A percentile compares a stretch with the other conserved stretches of the same genome.
phyloP scores from a whole-genome alignment of 2,797 vertebrate genomes.

The Gouania willdenowi region DNA sequence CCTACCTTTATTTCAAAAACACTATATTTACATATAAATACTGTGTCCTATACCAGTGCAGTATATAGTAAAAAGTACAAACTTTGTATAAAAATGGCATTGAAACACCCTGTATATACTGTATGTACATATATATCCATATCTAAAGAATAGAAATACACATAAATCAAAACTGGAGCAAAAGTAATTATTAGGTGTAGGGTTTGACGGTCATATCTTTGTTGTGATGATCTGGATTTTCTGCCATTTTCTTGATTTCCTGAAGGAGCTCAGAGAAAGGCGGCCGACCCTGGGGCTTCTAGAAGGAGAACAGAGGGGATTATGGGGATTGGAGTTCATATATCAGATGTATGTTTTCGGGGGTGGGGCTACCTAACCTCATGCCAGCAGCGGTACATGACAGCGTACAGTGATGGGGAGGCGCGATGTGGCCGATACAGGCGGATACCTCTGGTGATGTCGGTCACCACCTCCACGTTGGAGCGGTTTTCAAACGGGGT shows the following conservation, averaged over 20 bases:
- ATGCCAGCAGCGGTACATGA: constrained; percentile 90
- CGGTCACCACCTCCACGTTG: constrained; percentile 79
- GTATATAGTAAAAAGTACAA: too few species aligned
- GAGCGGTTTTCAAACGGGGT: constrained; percentile 81
- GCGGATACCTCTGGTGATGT: constrained; percentile 81
- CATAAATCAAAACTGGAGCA: not conserved
- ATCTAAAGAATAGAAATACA: too few species aligned
- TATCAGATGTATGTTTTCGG: not conserved
- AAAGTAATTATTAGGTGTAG: too few species aligned
- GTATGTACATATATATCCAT: too few species aligned
- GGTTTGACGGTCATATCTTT: too few species aligned
- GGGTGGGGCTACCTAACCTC: constrained; percentile 59
- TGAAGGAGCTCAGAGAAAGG: constrained; percentile 62
- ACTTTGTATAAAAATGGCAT: too few species aligned
- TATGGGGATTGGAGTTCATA: not conserved
- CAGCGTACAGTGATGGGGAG: constrained; percentile 66
- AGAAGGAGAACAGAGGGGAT: not conserved
- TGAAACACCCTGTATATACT: too few species aligned
- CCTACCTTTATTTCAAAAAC: too few species aligned
- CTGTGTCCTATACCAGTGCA: too few species aligned
- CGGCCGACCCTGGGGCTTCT: constrained; percentile 64
- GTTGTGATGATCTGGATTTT: constrained; percentile 40
- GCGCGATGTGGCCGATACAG: constrained; percentile 80
- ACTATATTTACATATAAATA: too few species aligned
- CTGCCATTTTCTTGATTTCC: constrained; percentile 53